phyloP scores from a whole-genome alignment of 2,113 vertebrate species.

The Delphinapterus leucas region DNA sequence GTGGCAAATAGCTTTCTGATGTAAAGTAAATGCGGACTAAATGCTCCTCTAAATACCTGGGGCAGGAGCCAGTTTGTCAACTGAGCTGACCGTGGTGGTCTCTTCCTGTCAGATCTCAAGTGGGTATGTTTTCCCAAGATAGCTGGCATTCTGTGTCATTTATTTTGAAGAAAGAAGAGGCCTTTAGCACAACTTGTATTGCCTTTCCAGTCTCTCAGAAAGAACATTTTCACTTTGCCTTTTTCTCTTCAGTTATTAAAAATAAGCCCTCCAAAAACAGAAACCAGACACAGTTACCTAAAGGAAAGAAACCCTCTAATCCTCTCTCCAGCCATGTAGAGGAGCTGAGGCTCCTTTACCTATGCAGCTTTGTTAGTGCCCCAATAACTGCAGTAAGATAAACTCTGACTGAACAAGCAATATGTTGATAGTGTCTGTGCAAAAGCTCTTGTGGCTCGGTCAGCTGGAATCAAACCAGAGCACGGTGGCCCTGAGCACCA shows the following conservation, averaged over 20 bases:
- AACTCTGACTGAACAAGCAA: conserved; percentile 45
- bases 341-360: neutral
- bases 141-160: neutral
- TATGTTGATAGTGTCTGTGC: conserved; percentile 10
- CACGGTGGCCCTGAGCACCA: neutral
- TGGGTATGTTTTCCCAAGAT: neutral
- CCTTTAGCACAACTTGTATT: neutral
- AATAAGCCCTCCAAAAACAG: conserved; percentile 59
- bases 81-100: neutral
- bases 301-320: conserved; percentile 54
- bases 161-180: conserved; percentile 42
- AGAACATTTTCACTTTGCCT: neutral
- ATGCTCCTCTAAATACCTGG: neutral
- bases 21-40: neutral
- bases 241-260: conserved; percentile 65
- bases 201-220: conserved; percentile 19
- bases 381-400: conserved; percentile 54
- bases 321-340: conserved; percentile 54
- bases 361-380: neutral
- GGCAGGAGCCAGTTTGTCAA: neutral
- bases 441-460: neutral
- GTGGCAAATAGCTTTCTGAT: neutral
- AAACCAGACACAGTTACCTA: conserved; percentile 49
- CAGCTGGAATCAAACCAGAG: conserved; percentile 40
- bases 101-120: neutral